Conservation (phyloP, 2,797 vertebrate species). For the Hyperoplus immaculatus region DNA sequence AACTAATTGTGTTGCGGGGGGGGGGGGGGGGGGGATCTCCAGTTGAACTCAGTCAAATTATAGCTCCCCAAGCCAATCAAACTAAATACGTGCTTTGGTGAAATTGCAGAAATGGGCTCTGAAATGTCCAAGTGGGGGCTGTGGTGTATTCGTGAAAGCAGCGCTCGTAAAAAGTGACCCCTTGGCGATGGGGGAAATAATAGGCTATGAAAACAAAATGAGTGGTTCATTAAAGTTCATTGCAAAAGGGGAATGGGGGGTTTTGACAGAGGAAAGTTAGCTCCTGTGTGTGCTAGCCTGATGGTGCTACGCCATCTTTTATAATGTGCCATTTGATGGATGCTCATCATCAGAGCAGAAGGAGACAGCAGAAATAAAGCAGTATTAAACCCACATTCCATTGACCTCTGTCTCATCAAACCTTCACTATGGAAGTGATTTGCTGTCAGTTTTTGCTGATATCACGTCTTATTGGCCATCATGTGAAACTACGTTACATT, state of each 20-base stretch:
- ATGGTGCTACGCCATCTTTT: conserved; percentile 5
- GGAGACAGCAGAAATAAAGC: neutral
- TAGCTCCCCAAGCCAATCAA: conserved; percentile 40
- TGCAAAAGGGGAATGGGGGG: neutral
- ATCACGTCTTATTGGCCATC: neutral
- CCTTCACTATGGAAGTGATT: neutral
- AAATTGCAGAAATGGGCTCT: conserved; percentile 30
- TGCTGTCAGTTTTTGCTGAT: neutral
- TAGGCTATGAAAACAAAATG: conserved; percentile 35
- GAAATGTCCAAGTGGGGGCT: conserved; percentile 41
- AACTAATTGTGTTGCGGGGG: neutral
- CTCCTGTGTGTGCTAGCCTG: neutral
- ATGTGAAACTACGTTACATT: neutral
- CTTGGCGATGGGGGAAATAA: conserved; percentile 38
- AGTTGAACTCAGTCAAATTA: conserved; percentile 32
- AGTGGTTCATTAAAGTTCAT: conserved; percentile 44
- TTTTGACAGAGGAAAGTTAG: conserved; percentile 14
- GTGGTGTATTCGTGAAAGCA: conserved; percentile 14
- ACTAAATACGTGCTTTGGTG: conserved; percentile 21
- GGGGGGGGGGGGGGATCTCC: conserved; percentile 1
- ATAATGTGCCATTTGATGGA: neutral
- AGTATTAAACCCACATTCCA: neutral
- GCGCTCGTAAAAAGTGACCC: conserved; percentile 27
- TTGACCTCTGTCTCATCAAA: neutral
- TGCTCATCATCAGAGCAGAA: neutral